phyloP scores from a whole-genome alignment of 1,140 invertebrate species.

The Patella vulgata region DNA sequence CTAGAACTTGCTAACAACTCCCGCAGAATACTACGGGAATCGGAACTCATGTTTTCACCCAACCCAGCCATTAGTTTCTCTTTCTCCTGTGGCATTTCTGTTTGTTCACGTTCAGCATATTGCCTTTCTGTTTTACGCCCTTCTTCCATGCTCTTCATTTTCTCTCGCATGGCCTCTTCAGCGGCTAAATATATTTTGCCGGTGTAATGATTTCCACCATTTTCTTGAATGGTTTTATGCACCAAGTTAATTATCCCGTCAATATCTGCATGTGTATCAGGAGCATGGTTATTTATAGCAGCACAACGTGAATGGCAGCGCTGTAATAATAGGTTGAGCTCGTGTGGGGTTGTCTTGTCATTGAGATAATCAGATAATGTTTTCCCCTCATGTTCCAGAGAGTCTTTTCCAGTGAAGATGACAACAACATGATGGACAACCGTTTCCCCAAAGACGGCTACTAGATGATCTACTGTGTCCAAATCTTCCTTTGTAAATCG shows the following conservation, averaged over 20 bases:
- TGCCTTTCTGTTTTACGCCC: not conserved
- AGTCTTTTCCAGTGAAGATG: slow-evolving; percentile 21
- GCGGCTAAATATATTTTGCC: slow-evolving; percentile 12
- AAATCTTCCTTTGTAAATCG: slow-evolving; percentile 19
- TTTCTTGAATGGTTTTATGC: slow-evolving; percentile 2
- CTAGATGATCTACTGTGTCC: slow-evolving; percentile 12
- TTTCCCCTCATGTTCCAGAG: not conserved
- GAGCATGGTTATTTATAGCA: slow-evolving; percentile 10
- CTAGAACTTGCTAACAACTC: no score
- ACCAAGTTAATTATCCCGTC: not conserved
- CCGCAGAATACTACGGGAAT: no score
- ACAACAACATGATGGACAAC: slow-evolving; percentile 10
- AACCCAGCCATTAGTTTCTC: not conserved
- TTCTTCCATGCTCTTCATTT: not conserved
- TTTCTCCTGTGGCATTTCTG: not conserved
- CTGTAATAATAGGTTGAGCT: not conserved
- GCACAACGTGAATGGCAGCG: slow-evolving; percentile 5
- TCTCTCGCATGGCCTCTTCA: not conserved
- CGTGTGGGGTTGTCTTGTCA: not conserved
- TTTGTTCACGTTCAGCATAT: slow-evolving; percentile 2
- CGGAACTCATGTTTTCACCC: not conserved
- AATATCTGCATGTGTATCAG: slow-evolving; percentile 8
- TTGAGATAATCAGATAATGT: not conserved
- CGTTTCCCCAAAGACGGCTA: slow-evolving; percentile 8
- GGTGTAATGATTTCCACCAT: slow-evolving; percentile 12